Evolutionary conservation across 2,113 vertebrate species (phyloP), one percentile per base, ranked within the genome.

Genomic region (Centropus unirufus): DNA sequence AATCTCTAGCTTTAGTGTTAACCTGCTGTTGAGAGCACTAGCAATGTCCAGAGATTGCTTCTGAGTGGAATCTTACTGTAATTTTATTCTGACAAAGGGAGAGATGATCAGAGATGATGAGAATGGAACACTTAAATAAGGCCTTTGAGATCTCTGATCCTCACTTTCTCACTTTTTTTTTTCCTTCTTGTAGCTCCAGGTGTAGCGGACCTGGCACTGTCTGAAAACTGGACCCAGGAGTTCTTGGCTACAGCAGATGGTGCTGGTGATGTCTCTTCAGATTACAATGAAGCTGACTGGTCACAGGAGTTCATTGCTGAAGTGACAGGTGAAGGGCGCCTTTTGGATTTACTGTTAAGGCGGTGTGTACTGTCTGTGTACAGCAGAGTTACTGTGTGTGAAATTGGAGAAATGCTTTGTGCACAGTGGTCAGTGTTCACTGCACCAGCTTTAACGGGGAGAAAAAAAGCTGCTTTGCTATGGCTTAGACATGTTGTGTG

Each of bases 221-320:
- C 99, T 39, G 99, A 99, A 79, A 98, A 99, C 94, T 99, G 99
- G 99, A 97, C 99, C 1, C 98, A 99, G 12, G 99, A 99, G 90
- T 99, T 99, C 95, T 95, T 99, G 88, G 98, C 98, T 16, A 97
- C 98, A 49, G 97, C 98, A 24, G 98, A 99, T 82, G 93, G 98
- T 8, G 90, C 97, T 63, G 95, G 98, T 30, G 98, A 98, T 66
- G 95, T 97, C 58, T 98, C 98, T 40, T 97, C 99, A 61, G 99
- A 99, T 91, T 98, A 98, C 55, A 98, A 98, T 39, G 99, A 99
- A 64, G 98, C 99, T 34, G 99, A 99, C 95, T 99, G 99, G 99
- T 99, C 99, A 8, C 98, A 98, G 92, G 99, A 99, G 90, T 99
- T 99, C 97, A 99, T 99, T 69, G 98, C 98, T n/a, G 99, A 99